A percentile compares a stretch with the other conserved stretches of the same genome.
Conservation (phyloP, 2,797 vertebrate genomes). For the Labroides dimidiatus region DNA sequence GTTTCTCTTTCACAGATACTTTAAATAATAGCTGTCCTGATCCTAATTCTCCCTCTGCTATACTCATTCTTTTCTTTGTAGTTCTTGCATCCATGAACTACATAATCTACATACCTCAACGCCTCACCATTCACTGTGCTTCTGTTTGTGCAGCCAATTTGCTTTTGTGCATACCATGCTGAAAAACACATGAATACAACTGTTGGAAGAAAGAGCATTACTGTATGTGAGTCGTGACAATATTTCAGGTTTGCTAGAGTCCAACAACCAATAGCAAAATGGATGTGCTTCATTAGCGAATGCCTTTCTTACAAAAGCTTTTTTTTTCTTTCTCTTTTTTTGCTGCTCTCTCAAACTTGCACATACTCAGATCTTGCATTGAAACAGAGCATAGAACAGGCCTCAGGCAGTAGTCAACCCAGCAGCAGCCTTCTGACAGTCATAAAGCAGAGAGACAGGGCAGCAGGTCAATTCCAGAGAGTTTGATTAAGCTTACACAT, state of each 20-base stretch:
- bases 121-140: slow-evolving; percentile 5
- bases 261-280: slow-evolving; percentile 22
- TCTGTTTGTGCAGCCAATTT: slow-evolving; percentile 9
- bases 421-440: slow-evolving; percentile 40
- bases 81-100: slow-evolving; percentile 36
- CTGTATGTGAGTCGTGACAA: neutral
- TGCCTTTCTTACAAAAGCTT: slow-evolving; percentile 49
- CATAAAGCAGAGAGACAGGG: slow-evolving; percentile 38
- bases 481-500: slow-evolving; percentile 33
- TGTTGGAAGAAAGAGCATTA: neutral
- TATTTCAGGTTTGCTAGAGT: slow-evolving; percentile 6
- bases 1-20: slow-evolving; percentile 46
- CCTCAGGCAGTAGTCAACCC: slow-evolving; percentile 29
- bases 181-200: neutral
- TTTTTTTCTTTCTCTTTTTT: neutral
- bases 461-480: slow-evolving; percentile 31
- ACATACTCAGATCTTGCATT: slow-evolving; percentile 9
- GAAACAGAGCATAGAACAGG: slow-evolving; percentile 11
- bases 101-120: slow-evolving; percentile 28
- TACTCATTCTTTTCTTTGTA: slow-evolving; percentile 36
- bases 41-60: slow-evolving; percentile 41
- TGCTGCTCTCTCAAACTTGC: slow-evolving; percentile 14
- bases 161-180: neutral
- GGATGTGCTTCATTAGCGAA: slow-evolving; percentile 36
- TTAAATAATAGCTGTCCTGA: slow-evolving; percentile 51